These are phyloP conservation scores for Otis tarda DNA, from an alignment of 2,113 vertebrate genomes.

Conservation along the genomic window DNA sequence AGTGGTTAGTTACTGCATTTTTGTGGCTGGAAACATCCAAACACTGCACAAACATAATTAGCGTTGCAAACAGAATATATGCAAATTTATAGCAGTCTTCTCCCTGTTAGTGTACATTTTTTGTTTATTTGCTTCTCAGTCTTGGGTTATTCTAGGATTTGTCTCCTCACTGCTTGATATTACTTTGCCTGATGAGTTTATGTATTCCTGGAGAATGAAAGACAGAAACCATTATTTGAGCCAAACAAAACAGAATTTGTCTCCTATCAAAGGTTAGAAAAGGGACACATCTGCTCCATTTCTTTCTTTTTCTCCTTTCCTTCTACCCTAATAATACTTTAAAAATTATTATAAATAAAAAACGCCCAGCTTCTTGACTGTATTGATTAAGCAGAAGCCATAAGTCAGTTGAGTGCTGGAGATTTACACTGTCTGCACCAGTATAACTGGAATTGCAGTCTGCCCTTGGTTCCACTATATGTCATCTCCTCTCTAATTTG, in stretches of 20 bases:
- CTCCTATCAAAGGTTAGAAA: not conserved
- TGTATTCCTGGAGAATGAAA: not conserved
- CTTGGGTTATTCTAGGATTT: not conserved
- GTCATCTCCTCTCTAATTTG: not conserved
- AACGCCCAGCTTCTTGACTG: not conserved
- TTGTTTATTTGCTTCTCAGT: slow-evolving; percentile 11
- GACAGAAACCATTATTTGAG: not conserved
- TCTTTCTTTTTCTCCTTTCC: not conserved
- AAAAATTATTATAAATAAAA: no score
- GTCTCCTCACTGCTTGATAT: not conserved
- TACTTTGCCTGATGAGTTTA: not conserved
- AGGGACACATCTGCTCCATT: not conserved
- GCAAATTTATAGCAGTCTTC: not conserved
- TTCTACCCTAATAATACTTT: not conserved
- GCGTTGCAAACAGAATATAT: not conserved
- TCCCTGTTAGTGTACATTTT: not conserved
- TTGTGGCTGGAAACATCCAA: not conserved
- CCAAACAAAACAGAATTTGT: not conserved
- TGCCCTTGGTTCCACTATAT: not conserved
- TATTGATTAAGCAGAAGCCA: not conserved
- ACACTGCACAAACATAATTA: not conserved
- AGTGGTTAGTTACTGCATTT: not conserved
- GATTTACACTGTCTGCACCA: not conserved
- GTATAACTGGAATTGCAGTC: not conserved
- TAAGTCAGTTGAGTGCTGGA: not conserved